Evolutionary conservation across 2,888 invertebrate species (phyloP).

Genomic region (Philopedon plagiatum): DNA sequence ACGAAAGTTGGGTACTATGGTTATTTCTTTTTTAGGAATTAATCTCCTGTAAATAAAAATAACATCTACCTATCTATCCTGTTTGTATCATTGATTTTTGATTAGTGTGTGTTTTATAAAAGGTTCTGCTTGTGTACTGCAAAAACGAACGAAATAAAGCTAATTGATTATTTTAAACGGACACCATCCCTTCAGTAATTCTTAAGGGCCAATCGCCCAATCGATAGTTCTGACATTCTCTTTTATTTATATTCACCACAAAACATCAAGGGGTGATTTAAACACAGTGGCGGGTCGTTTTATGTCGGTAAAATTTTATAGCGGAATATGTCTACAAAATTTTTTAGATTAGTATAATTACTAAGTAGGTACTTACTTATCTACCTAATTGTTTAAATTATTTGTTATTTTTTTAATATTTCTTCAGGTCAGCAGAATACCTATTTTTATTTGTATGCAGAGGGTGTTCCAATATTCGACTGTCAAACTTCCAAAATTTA

Average conservation of each 20-base stretch:
- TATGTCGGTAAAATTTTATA: too few species aligned
- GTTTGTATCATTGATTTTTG: conserved; percentile 3
- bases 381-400: too few species aligned
- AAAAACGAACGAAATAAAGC: neutral
- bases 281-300: conserved; percentile 39
- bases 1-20: neutral
- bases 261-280: conserved; percentile 48
- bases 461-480: too few species aligned
- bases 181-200: conserved; percentile 37
- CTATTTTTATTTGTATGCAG: too few species aligned
- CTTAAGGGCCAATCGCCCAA: conserved; percentile 34
- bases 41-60: conserved; percentile 30
- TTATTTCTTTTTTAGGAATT: conserved; percentile 25
- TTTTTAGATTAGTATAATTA: too few species aligned
- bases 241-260: conserved; percentile 49
- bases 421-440: too few species aligned
- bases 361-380: too few species aligned
- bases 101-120: too few species aligned
- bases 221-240: conserved; percentile 48
- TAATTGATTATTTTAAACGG: conserved; percentile 37
- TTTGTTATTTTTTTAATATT: too few species aligned
- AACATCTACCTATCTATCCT: conserved; percentile 20
- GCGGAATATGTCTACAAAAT: too few species aligned
- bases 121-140: conserved; percentile 11
- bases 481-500: too few species aligned